Base-by-base conservation (phyloP, 2,113 vertebrate species). In the Damaliscus lunatus region DNA sequence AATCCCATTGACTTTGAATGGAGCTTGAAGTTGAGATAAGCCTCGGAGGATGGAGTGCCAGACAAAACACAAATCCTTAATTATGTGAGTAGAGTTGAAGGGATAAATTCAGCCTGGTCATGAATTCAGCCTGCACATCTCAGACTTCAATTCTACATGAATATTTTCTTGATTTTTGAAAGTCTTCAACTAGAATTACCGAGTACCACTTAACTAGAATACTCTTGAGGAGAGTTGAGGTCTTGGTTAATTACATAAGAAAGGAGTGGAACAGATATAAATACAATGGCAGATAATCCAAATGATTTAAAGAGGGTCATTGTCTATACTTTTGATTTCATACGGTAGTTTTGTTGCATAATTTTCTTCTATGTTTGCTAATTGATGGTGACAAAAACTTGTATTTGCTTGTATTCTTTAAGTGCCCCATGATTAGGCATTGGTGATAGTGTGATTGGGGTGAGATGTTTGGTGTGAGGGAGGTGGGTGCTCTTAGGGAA, bases 41-140 rank as follows among this genome's bases (percentile, higher is more conserved):
- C 19, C 57, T 93, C 33, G n/a, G 88, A 94, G 78, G 82, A 91
- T 14, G 27, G 11, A 81, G 87, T 16, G 15, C 19, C 82, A 84
- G 64, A 55, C 64, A 59, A 88, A 90, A 82, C 71, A 93, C 64
- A 91, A 77, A 43, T 84, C 90, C 81, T 86, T 97, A 96, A 95
- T 94, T 95, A 81, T 31, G 91, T 89, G 55, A 31, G 82, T 89
- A 95, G 40, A 95, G 93, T 21, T 50, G 88, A 92, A 96, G 78
- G 21, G 74, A 94, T 83, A 85, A 62, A 90, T 91, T 89, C 16
- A 96, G 46, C 15, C 36, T 53, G 33, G 60, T 57, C 25, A 11
- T 91, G 85, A 89, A 93, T 89, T 94, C 23, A 85, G 62, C 29
- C 53, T 31, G 36, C 25, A 95, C 64, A 25, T 87, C 31, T 88